These are phyloP conservation scores for Cepaea nemoralis DNA, from an alignment of 1,140 invertebrate genomes.

Conservation along the genomic window DNA sequence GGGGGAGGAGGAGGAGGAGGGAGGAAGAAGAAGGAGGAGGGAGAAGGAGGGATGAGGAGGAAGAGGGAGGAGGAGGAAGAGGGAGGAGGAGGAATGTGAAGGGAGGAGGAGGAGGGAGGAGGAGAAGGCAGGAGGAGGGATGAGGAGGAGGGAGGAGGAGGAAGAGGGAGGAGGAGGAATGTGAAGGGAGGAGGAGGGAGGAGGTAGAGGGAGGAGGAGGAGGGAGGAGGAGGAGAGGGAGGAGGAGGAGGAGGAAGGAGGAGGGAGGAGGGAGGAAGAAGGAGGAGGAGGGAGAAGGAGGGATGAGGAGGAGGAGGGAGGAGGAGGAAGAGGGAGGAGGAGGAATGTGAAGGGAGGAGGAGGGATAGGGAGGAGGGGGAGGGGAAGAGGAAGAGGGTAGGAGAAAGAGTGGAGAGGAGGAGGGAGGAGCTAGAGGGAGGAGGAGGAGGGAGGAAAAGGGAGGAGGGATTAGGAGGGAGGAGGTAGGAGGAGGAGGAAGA, in stretches of 20 bases:
- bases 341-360: not conserved
- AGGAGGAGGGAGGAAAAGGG: not conserved
- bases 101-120: constrained; percentile 5
- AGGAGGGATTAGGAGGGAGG: constrained; percentile 5
- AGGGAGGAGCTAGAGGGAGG: not conserved
- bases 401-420: not conserved
- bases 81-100: not conserved
- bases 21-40: not conserved
- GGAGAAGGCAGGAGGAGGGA: not conserved
- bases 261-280: constrained; percentile 8
- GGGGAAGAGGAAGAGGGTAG: not conserved
- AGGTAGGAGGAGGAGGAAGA: not conserved
- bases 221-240: not conserved
- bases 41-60: not conserved
- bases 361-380: not conserved
- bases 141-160: not conserved
- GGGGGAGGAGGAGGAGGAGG: no score
- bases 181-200: not conserved
- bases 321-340: constrained; percentile 12
- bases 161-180: not conserved
- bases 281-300: not conserved
- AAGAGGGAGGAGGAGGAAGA: not conserved
- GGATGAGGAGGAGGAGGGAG: not conserved
- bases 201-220: not conserved
- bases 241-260: constrained; percentile 7